Base-by-base conservation (phyloP, 2,888 invertebrate species). In the Drosophila rubida region DNA sequence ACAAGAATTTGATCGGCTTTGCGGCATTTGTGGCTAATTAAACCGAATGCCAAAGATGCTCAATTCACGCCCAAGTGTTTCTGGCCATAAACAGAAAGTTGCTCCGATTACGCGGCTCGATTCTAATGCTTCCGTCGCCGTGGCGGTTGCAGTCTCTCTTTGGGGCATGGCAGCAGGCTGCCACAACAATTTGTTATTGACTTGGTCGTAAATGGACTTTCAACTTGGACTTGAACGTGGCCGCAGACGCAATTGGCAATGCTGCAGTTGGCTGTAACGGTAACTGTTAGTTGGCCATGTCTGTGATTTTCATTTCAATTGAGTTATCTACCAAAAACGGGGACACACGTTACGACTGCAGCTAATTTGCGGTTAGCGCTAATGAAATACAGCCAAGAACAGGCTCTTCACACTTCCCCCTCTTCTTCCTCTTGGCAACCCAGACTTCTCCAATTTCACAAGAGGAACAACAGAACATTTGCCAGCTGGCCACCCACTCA, bases 51-150 rank as follows among this genome's bases (percentile, higher is more conserved):
- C 84, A 85, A 75, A 82, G 78, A 78, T 78, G 72, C 74, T 81
- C 89, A 87, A 87, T 88, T 88, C 88, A 85, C 84, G 80, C 80
- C 88, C 82, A 89, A 90, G 85, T 88, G 87, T 80, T 85, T 84
- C 68, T 78, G 72, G 60, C 89, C 89, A 89, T 90, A 89, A 79
- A 59, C 48, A 76, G 84, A 60, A 51, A 58, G 63, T 61, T 75
- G 86, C 72, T 83, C 86, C 67, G 83, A 74, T 86, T 86, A 72
- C 51, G 45, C 60, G 63, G n/a, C 23, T 61, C 65, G 42, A 67
- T 87, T 84, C 87, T 83, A 83, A 83, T 79, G 35, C 35, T 14
- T 14, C 13, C 13, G 14, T 37, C n/a, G 11, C 32, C 2, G 69
- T 19, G 1, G 19, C 19, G 1, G 19, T 19, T 19, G 19, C 32